Base-by-base conservation (phyloP, 2,113 vertebrate genomes). In the Dicaeum eximium region DNA sequence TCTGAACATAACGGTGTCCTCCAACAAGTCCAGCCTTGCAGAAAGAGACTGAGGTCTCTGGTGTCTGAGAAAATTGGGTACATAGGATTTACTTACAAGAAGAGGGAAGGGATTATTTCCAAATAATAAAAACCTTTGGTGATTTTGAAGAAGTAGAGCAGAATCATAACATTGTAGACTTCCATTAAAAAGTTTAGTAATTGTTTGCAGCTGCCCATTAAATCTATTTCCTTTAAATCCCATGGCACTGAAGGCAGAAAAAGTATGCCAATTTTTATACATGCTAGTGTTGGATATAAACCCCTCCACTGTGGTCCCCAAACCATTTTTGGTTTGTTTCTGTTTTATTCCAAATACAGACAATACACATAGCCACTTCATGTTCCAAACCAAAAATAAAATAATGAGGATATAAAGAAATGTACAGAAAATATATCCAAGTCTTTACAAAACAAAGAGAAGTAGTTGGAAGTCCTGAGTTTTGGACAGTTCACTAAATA, bases 161-260 rank as follows among this genome's bases (percentile, higher is more conserved):
- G 86, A 97, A 97, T 95, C 91, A 73, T 44, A 88, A 88, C 79
- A 96, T 92, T 95, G 67, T 82, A 73, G 20, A 78, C 23, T 84
- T 95, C 86, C 90, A 74, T 72, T 97, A 35, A 96, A 93, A 98
- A 92, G 75, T 79, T 94, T 86, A 66, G 83, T 97, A 97, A 98
- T 97, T 95, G 78, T 97, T 97, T 97, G 94, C 97, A 98, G 97
- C 97, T 97, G 97, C 50, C 66, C 56, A 35, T 82, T 97, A 89
- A 70, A 97, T 77, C 56, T 53, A 84, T 97, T 97, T 97, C 74
- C 82, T 97, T 97, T 94, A 96, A 96, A 97, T 97, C 96, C 84
- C 86, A 58, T 7, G 6, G 35, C 47, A 94, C 37, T 45, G 69
- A 94, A 95, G 50, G 80, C 74, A 95, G 47, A 95, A 91, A 66